Percentiles rank a stretch among this genome's conserved stretches.
phyloP scores from a whole-genome alignment of 2,797 vertebrate species.

The Thaleichthys pacificus region DNA sequence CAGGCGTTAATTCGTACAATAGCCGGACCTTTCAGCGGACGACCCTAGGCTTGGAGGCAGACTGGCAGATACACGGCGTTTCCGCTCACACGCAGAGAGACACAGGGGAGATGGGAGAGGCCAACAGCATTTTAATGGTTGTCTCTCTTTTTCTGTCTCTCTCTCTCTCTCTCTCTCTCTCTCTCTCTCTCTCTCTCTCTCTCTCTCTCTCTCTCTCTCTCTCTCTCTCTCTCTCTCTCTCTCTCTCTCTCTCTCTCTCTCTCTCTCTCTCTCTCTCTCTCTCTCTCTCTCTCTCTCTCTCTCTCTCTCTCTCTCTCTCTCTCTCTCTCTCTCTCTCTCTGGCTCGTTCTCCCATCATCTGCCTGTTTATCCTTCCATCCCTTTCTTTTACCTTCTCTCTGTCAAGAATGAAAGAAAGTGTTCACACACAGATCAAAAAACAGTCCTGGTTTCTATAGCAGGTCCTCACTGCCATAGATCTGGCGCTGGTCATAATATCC shows the following conservation, averaged over 20 bases:
- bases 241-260: background rate
- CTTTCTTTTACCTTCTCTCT: no score
- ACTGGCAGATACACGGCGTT: background rate
- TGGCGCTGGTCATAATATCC: background rate
- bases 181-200: background rate
- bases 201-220: background rate
- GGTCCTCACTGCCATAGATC: no score
- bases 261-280: background rate
- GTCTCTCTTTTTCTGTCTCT: background rate
- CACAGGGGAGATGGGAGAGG: background rate
- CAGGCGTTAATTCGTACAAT: conserved; percentile 64
- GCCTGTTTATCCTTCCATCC: background rate
- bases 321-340: background rate
- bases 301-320: background rate
- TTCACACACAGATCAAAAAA: no score
- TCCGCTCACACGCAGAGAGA: background rate
- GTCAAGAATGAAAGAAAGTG: no score
- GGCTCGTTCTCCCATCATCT: background rate
- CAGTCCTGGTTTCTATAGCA: no score
- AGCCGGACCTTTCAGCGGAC: conserved; percentile 58
- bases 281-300: background rate
- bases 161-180: background rate
- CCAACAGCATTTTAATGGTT: background rate
- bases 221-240: no score
- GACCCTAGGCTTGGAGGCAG: conserved; percentile 29